Conservation (phyloP, 1,140 invertebrate species). For the Aleiodes sp. region DNA sequence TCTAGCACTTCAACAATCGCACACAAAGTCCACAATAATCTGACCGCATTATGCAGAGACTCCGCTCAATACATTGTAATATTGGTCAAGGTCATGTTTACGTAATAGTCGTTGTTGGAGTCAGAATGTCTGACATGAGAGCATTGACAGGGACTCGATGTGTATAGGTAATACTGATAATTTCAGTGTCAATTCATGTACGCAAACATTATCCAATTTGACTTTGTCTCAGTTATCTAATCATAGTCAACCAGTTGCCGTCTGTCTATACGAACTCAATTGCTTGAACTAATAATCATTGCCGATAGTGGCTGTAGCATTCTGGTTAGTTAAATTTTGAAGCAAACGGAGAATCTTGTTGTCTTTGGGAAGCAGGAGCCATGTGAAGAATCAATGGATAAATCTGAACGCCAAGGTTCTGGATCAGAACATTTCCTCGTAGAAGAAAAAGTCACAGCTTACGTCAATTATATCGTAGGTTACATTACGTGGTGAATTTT, state of each 20-base stretch:
- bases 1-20: background rate
- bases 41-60: too few relatives aligned
- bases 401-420: too few relatives aligned
- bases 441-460: too few relatives aligned
- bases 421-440: too few relatives aligned
- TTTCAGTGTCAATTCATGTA: background rate
- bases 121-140: background rate
- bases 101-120: background rate
- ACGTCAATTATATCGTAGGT: too few relatives aligned
- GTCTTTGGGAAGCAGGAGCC: too few relatives aligned
- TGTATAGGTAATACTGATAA: background rate
- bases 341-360: too few relatives aligned
- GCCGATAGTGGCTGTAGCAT: background rate
- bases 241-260: background rate
- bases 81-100: conserved; percentile 16
- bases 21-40: background rate
- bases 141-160: background rate
- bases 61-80: background rate
- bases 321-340: background rate
- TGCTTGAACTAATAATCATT: background rate
- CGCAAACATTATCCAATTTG: background rate
- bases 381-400: too few relatives aligned
- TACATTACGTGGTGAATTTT: too few relatives aligned
- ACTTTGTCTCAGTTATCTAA: background rate
- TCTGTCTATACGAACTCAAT: background rate